Evolutionary conservation across 2,888 invertebrate genomes (phyloP).

Genomic region (Taenaris catops): DNA sequence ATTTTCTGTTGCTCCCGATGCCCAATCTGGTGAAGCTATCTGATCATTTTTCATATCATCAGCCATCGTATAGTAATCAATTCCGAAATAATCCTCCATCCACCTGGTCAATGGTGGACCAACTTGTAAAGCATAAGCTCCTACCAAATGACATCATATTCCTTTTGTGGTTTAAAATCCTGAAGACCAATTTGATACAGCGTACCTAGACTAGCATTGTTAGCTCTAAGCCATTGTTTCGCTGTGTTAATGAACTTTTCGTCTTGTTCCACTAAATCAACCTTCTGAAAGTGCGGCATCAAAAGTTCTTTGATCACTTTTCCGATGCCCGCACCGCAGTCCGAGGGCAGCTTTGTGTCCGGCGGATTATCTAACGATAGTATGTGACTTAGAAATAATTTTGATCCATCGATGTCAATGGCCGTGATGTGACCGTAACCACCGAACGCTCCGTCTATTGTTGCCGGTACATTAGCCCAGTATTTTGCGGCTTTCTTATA

Average conservation of each 20-base stretch:
- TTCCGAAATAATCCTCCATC: constrained; percentile 55
- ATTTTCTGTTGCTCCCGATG: constrained; percentile 71
- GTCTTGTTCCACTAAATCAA: constrained; percentile 96
- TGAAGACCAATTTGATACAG: constrained; percentile 89
- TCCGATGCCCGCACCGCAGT: constrained; percentile 99
- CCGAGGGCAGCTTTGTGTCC: constrained; percentile 85
- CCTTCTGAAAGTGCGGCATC: constrained; percentile 86
- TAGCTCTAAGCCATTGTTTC: constrained; percentile 57
- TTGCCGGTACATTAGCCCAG: constrained; percentile 93
- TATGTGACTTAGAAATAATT: constrained; percentile 83
- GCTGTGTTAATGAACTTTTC: constrained; percentile 89
- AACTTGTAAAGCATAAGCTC: constrained; percentile 82
- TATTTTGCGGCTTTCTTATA: constrained; percentile 89
- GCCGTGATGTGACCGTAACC: constrained; percentile 93
- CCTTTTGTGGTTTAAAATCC: constrained; percentile 87
- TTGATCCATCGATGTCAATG: constrained; percentile 93
- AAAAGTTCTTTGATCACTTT: constrained; percentile 93
- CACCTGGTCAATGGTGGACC: constrained; percentile 59
- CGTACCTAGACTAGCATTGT: constrained; percentile 81
- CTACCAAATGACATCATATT: constrained; percentile 97
- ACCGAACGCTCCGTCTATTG: constrained; percentile 96
- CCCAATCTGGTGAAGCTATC: constrained; percentile 67
- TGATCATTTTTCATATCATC: constrained; percentile 64
- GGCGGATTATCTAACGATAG: constrained; percentile 67
- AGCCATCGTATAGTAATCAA: constrained; percentile 58